Percentiles rank a stretch among this genome's conserved stretches.
Evolutionary conservation across 2,113 vertebrate species (phyloP).

Genomic region (Cromileptes altivelis): DNA sequence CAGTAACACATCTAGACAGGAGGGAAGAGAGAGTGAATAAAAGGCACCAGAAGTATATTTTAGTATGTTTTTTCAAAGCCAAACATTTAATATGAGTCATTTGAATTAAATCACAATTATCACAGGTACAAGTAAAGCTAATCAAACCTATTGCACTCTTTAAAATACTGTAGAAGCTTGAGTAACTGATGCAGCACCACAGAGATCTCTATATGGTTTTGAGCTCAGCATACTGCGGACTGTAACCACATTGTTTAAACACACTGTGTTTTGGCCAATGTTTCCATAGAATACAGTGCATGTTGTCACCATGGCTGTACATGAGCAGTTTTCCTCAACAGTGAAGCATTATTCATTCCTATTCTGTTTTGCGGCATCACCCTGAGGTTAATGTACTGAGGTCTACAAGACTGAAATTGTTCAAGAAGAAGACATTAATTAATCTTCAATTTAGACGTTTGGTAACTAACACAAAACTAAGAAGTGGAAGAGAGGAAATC

Average conservation of each 20-base stretch:
- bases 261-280: neutral
- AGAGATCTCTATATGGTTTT: neutral
- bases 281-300: slow-evolving; percentile 19
- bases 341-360: neutral
- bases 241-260: slow-evolving; percentile 30
- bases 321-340: neutral
- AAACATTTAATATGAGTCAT: too few species aligned
- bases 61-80: neutral
- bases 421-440: neutral
- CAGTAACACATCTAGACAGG: slow-evolving; percentile 46
- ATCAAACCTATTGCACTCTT: neutral
- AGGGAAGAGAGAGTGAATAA: slow-evolving; percentile 24
- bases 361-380: slow-evolving; percentile 2
- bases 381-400: neutral
- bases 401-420: neutral
- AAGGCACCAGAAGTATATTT: neutral
- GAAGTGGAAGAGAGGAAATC: slow-evolving; percentile 46
- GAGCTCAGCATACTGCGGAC: slow-evolving; percentile 14
- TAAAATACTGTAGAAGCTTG: neutral
- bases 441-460: slow-evolving; percentile 8
- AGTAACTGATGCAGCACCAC: neutral
- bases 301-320: slow-evolving; percentile 14
- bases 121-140: neutral
- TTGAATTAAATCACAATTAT: too few species aligned
- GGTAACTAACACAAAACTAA: slow-evolving; percentile 31